Evolutionary conservation across 1,140 invertebrate species (phyloP).

Genomic region (Luehdorfia chinensis): DNA sequence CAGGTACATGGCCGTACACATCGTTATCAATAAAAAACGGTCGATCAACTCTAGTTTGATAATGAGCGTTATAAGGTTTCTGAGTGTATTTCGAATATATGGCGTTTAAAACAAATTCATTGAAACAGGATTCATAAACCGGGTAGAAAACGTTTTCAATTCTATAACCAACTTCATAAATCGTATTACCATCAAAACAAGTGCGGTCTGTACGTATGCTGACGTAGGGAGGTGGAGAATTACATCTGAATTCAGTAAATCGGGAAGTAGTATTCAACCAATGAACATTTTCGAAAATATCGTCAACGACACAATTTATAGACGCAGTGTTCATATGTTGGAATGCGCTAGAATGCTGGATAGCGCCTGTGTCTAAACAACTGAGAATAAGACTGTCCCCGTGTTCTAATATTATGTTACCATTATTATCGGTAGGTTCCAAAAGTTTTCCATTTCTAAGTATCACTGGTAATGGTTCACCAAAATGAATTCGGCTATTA

Average conservation of each 20-base stretch:
- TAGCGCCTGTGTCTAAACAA: constrained; percentile 36
- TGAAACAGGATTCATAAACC: constrained; percentile 58
- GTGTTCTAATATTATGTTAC: constrained; percentile 40
- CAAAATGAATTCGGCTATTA: constrained; percentile 46
- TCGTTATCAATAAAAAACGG: constrained; percentile 52
- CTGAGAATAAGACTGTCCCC: constrained; percentile 50
- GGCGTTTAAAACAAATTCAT: constrained; percentile 35
- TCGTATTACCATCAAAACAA: constrained; percentile 42
- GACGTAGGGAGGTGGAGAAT: constrained; percentile 32
- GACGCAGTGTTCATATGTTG: constrained; percentile 27
- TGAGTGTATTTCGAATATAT: constrained; percentile 65
- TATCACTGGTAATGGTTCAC: constrained; percentile 52
- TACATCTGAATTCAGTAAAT: constrained; percentile 49
- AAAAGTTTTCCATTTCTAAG: constrained; percentile 42
- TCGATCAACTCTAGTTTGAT: constrained; percentile 50
- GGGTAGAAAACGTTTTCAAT: constrained; percentile 47
- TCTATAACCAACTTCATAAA: constrained; percentile 60
- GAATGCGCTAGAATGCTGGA: constrained; percentile 38
- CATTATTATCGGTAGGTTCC: constrained; percentile 49
- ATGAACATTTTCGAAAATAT: constrained; percentile 48
- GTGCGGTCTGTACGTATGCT: constrained; percentile 49
- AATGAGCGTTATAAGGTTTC: constrained; percentile 57
- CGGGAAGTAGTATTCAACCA: constrained; percentile 39
- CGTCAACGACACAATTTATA: constrained; percentile 44
- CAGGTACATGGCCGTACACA: constrained; percentile 37